phyloP scores from a whole-genome alignment of 2,113 vertebrate species.

The Caloenas nicobarica region DNA sequence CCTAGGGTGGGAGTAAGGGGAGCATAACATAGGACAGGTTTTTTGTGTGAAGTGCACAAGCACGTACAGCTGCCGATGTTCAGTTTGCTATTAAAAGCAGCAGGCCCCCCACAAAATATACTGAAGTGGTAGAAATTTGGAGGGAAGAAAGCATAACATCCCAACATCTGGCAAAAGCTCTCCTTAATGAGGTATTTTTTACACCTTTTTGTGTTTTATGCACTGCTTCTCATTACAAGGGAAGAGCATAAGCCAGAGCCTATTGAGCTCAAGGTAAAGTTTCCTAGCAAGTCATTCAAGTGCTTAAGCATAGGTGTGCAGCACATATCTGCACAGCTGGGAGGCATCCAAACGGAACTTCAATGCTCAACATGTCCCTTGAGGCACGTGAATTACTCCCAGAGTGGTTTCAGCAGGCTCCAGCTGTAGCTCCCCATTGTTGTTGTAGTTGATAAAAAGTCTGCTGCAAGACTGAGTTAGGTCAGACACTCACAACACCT shows the following conservation, averaged over 20 bases:
- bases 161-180: background rate
- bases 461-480: background rate
- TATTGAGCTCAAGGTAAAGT: background rate
- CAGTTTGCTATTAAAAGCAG: background rate
- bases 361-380: background rate
- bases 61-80: fast-evolving
- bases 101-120: background rate
- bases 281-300: background rate
- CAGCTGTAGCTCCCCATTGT: background rate
- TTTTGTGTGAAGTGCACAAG: background rate
- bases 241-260: background rate
- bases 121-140: background rate
- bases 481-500: background rate
- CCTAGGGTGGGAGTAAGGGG: background rate
- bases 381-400: background rate
- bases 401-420: background rate
- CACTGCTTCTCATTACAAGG: background rate
- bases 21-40: fast-evolving
- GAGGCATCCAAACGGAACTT: background rate
- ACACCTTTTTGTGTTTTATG: background rate
- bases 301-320: background rate
- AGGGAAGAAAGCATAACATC: background rate
- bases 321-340: background rate
- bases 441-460: background rate
- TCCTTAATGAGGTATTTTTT: background rate